A percentile compares a stretch with the other conserved stretches of the same genome.
These are phyloP conservation scores for Phainopepla nitens DNA, from an alignment of 2,113 vertebrate species.

Conservation along the genomic window DNA sequence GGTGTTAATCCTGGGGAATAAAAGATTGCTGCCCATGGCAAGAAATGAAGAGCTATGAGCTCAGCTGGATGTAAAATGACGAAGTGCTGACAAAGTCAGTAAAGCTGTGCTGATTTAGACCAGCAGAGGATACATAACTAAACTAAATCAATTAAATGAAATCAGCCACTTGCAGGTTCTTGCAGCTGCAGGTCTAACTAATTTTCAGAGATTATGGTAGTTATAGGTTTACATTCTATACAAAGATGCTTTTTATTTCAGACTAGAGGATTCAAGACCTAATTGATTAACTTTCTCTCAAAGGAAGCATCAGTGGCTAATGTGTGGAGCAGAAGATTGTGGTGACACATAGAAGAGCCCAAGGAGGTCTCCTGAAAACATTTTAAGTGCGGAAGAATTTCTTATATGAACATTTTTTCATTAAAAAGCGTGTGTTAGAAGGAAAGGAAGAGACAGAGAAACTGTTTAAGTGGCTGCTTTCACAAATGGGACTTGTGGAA, in stretches of 20 bases:
- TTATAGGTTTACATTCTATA: not conserved
- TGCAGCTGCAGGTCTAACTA: not conserved
- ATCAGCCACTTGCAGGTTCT: not conserved
- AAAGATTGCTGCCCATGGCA: not conserved
- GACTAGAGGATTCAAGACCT: not conserved
- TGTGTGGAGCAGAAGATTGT: not conserved
- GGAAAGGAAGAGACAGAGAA: not conserved
- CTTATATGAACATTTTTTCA: not conserved
- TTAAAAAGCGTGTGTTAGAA: conserved; percentile 16
- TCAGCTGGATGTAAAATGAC: not conserved
- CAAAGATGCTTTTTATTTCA: not conserved
- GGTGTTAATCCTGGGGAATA: not conserved
- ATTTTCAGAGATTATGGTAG: not conserved
- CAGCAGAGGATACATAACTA: not conserved
- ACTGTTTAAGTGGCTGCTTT: conserved; percentile 43
- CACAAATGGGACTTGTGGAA: not conserved
- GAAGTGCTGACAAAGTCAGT: not conserved
- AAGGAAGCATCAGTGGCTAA: not conserved
- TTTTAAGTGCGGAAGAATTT: conserved; percentile 42
- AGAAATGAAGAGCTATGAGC: not conserved
- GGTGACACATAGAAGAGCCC: not conserved
- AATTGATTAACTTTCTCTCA: not conserved
- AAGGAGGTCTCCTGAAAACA: conserved; percentile 27
- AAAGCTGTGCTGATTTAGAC: not conserved
- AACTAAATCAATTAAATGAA: not conserved